A percentile compares a stretch with the other conserved stretches of the same genome.
phyloP scores from a whole-genome alignment of 2,113 vertebrate genomes.

The Bostrychus sinensis region DNA sequence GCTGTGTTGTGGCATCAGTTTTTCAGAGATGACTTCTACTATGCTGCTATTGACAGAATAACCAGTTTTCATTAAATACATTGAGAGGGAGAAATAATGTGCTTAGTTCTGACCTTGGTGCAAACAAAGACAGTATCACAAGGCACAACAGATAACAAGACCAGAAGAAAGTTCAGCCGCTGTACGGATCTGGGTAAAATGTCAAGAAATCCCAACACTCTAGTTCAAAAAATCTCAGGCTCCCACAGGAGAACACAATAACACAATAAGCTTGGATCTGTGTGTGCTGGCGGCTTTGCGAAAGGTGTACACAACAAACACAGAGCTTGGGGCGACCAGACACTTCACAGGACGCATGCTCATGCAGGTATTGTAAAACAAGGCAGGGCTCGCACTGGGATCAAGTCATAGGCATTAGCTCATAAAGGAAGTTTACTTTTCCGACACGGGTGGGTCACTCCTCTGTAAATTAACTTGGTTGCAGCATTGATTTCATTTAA shows the following conservation, averaged over 20 bases:
- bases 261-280: conserved; percentile 50
- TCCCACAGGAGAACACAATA: conserved; percentile 49
- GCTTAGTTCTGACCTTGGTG: conserved; percentile 2
- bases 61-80: too few species aligned
- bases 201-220: conserved; percentile 42
- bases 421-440: conserved; percentile 36
- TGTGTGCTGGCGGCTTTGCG: conserved; percentile 22
- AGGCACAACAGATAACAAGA: conserved; percentile 37
- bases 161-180: too few species aligned
- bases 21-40: too few species aligned
- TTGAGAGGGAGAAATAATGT: too few species aligned
- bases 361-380: conserved; percentile 33
- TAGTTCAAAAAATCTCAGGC: conserved; percentile 62
- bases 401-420: conserved; percentile 35
- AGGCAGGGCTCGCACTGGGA: conserved; percentile 29
- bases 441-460: too few species aligned
- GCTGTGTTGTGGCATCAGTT: too few species aligned
- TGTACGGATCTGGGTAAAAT: conserved; percentile 36
- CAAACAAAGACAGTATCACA: background rate
- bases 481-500: too few species aligned
- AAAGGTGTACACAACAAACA: conserved; percentile 49
- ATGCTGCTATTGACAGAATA: too few species aligned
- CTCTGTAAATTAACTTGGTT: too few species aligned
- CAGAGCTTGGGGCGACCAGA: conserved; percentile 21
- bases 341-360: conserved; percentile 2